These are phyloP conservation scores for Rhodinocichla rosea DNA, from an alignment of 2,113 vertebrate species.

Conservation along the genomic window DNA sequence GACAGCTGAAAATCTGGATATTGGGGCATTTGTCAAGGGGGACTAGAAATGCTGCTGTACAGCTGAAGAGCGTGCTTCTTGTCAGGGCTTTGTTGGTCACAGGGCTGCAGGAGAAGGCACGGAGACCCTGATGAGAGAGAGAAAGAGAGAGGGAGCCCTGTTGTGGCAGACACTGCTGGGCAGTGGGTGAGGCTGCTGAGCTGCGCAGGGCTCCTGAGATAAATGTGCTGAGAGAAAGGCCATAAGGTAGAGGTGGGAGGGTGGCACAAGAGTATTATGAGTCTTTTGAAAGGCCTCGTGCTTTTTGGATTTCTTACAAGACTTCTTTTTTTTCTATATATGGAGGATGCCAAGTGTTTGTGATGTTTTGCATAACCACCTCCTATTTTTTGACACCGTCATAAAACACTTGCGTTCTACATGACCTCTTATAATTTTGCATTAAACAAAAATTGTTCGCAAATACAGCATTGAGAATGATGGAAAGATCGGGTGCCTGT, in stretches of 20 bases:
- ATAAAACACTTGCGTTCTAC: neutral
- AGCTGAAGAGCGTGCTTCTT: neutral
- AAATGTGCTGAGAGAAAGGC: neutral
- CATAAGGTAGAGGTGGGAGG: neutral
- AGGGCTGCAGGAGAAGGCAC: neutral
- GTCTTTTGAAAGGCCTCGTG: neutral
- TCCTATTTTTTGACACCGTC: neutral
- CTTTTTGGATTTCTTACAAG: neutral
- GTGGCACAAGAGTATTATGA: neutral
- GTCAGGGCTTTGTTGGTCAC: neutral
- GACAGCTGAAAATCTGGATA: neutral
- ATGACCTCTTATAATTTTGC: neutral
- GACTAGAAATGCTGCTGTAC: neutral
- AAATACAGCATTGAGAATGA: neutral
- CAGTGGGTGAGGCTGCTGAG: neutral
- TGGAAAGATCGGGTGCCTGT: neutral
- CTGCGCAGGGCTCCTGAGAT: neutral
- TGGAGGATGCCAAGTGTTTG: neutral
- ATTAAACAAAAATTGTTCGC: neutral
- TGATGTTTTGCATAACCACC: neutral
- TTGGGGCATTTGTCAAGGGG: neutral
- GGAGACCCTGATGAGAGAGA: neutral
- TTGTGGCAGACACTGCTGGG: neutral
- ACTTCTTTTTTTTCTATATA: neutral
- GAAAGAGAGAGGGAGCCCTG: neutral